A percentile compares a stretch with the other conserved stretches of the same genome.
Evolutionary conservation across 1,140 invertebrate genomes (phyloP).

Genomic region (Wiebesia pumilae): DNA sequence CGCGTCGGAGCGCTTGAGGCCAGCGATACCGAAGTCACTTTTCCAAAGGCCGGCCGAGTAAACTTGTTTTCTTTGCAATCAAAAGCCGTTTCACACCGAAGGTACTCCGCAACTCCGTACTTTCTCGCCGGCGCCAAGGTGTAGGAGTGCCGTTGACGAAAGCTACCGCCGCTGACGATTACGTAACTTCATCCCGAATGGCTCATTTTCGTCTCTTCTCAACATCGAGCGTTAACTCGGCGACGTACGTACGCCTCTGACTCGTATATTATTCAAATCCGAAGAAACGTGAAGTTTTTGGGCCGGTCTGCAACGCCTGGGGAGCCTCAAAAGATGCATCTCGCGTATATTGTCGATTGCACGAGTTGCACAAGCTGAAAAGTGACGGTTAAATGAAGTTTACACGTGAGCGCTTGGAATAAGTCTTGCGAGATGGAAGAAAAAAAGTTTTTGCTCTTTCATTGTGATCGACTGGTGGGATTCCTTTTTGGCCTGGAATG

Average conservation of each 20-base stretch:
- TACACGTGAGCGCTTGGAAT: background rate
- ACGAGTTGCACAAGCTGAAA: slow-evolving; percentile 12
- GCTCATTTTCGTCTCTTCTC: slow-evolving; percentile 41
- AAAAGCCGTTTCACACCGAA: slow-evolving; percentile 33
- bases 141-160: slow-evolving; percentile 53
- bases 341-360: slow-evolving; percentile 40
- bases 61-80: slow-evolving; percentile 40
- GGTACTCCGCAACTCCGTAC: slow-evolving; percentile 26
- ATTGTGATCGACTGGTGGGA: background rate
- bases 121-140: slow-evolving; percentile 40
- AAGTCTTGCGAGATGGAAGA: background rate
- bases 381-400: background rate
- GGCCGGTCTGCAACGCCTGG: background rate
- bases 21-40: background rate
- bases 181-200: slow-evolving; percentile 36
- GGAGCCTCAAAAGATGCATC: background rate
- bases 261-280: background rate
- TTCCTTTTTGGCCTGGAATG: background rate
- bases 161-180: slow-evolving; percentile 22
- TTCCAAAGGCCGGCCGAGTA: slow-evolving; percentile 9
- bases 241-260: background rate
- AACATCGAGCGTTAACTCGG: background rate
- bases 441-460: background rate
- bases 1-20: background rate
- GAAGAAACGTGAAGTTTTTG: slow-evolving; percentile 37